A percentile compares a stretch with the other conserved stretches of the same genome.
Conservation (phyloP, 2,113 vertebrate species). For the Clarias macrocephalus region DNA sequence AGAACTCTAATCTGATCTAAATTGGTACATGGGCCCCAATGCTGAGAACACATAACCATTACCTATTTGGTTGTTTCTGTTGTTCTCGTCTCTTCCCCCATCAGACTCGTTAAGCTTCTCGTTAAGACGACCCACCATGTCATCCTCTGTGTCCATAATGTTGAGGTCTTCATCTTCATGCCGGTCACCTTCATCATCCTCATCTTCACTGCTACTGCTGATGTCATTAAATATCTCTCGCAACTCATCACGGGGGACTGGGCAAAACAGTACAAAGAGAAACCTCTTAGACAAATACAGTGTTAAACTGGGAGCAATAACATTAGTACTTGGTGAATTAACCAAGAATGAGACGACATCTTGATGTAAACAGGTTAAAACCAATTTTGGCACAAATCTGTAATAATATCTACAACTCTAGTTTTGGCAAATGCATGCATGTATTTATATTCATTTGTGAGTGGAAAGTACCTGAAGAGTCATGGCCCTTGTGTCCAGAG, state of each 20-base stretch:
- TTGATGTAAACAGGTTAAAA: not conserved
- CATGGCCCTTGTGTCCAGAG: slow-evolving; percentile 76
- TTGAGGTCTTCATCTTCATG: slow-evolving; percentile 89
- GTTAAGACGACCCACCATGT: slow-evolving; percentile 81
- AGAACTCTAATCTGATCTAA: slow-evolving; percentile 1
- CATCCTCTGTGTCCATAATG: slow-evolving; percentile 88
- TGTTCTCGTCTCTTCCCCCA: slow-evolving; percentile 75
- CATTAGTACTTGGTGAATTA: not conserved
- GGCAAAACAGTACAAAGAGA: not conserved
- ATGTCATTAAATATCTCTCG: slow-evolving; percentile 85
- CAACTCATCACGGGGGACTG: slow-evolving; percentile 79
- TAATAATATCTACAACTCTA: not conserved
- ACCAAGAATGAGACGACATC: not conserved
- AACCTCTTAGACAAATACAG: not conserved
- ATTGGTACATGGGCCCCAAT: not conserved
- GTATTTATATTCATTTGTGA: not conserved
- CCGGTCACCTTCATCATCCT: slow-evolving; percentile 87
- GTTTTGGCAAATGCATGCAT: not conserved
- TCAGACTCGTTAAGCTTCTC: slow-evolving; percentile 79
- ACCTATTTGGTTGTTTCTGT: slow-evolving; percentile 83
- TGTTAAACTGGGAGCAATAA: not conserved
- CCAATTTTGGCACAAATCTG: not conserved
- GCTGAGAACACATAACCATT: not conserved
- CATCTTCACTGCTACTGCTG: slow-evolving; percentile 88
- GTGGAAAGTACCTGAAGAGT: slow-evolving; percentile 75